Evolutionary conservation across 2,113 vertebrate species (phyloP), one percentile per base, ranked within the genome.

Genomic region (Raphicerus campestris): DNA sequence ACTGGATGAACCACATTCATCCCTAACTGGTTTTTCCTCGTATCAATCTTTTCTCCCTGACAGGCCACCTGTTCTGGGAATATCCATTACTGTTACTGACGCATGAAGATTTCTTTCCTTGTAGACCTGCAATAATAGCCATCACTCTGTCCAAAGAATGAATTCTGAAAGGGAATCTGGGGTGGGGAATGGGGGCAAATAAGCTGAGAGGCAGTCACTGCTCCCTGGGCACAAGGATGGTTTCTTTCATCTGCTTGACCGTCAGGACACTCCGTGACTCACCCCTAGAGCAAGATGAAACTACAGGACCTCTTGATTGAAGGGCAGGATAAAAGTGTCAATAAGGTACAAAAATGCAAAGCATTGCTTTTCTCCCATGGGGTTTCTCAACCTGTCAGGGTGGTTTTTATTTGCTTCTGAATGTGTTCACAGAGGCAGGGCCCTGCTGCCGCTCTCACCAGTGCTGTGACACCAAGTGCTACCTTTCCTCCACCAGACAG

Each of bases 231-330:
- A 3, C 7, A 45, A 28, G 47, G 42, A 8, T 17, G 53, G 28
- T 45, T 11, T 30, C 47, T 28, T 6, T 4, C 2, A 3, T 17
- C 6, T 39, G 45, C 70, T 15, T 5, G 11, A 42, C 8, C 2
- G 0, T 42, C n/a, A 24, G 32, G 30, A 30, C 2, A 28, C 63
- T 75, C 22, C 13, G 3, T 84, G 56, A 45, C 32, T 30, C 0
- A 20, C 55, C n/a, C 42, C 39, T 14, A 51, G 42, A 84, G 26
- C 2, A 5, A 56, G 35, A 84, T 20, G 55, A 75, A 32, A 51
- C 80, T 2, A 13, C 55, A 28, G 45, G 78, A 16, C 22, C 8
- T 32, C 73, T 55, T 35, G 85, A 39, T 22, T 56, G 53, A 45
- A 47, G 63, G 51, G 73, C 15, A 10, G 49, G 22, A 53, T 26